Percentiles rank a stretch among this genome's conserved stretches.
phyloP scores from a whole-genome alignment of 1,140 invertebrate species.

The Eriosoma lanigerum region DNA sequence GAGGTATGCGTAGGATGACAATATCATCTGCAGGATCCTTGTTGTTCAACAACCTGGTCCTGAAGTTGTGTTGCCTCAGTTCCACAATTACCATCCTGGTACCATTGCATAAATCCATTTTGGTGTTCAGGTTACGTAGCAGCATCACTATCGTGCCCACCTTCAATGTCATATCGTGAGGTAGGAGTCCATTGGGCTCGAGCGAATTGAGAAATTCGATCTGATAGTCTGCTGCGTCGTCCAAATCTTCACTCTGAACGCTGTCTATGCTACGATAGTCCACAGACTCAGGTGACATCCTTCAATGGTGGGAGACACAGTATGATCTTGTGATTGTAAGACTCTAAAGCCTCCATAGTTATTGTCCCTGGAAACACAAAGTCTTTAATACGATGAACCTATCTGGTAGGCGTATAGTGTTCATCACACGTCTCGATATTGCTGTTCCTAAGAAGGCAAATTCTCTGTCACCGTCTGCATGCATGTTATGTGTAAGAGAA shows the following conservation, averaged over 20 bases:
- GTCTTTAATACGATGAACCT: neutral
- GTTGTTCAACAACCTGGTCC: neutral
- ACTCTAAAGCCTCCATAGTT: no score
- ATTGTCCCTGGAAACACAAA: neutral
- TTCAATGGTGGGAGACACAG: neutral
- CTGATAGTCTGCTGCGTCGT: slow-evolving; percentile 54
- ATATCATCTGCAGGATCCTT: no score
- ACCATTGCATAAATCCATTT: slow-evolving; percentile 58
- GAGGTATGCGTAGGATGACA: no score
- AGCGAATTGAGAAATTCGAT: slow-evolving; percentile 57
- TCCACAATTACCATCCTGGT: neutral
- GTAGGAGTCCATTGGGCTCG: slow-evolving; percentile 53
- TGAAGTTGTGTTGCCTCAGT: neutral
- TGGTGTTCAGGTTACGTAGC: slow-evolving; percentile 57
- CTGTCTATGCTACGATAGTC: neutral
- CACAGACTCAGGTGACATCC: neutral
- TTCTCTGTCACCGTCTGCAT: no score
- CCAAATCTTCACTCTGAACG: neutral
- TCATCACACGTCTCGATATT: no score
- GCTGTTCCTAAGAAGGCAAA: slow-evolving; percentile 57
- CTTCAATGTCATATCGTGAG: slow-evolving; percentile 58
- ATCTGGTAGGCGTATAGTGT: no score
- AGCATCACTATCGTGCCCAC: slow-evolving; percentile 58
- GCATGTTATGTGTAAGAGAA: no score
- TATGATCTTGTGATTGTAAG: no score